phyloP scores from a whole-genome alignment of 2,888 invertebrate species.

The Eristalis pertinax region DNA sequence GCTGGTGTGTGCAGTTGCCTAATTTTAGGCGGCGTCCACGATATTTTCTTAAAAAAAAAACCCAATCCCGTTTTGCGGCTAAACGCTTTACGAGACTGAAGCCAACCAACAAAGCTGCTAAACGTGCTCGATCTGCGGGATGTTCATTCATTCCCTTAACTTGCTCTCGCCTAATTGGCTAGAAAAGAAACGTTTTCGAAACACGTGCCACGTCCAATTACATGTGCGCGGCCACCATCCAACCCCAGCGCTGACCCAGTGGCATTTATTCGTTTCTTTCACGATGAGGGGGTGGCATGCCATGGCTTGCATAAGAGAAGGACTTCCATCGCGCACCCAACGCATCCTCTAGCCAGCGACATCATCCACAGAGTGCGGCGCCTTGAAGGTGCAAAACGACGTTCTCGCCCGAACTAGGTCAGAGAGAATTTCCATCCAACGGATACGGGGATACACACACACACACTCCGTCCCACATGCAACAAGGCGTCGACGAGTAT shows the following conservation, averaged over 20 bases:
- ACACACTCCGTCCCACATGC: background rate
- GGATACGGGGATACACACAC: background rate
- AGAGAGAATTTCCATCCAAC: background rate
- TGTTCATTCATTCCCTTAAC: background rate
- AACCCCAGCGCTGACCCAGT: slow-evolving; percentile 23
- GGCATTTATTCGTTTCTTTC: slow-evolving; percentile 24
- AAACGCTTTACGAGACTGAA: no score
- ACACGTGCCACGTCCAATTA: background rate
- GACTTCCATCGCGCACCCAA: background rate
- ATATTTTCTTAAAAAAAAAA: no score
- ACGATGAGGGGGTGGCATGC: background rate
- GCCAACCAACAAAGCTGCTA: no score
- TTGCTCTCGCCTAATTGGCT: background rate
- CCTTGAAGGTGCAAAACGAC: background rate
- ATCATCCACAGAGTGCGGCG: background rate
- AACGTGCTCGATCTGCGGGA: background rate
- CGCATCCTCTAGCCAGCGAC: background rate
- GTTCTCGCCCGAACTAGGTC: background rate
- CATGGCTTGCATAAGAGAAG: background rate
- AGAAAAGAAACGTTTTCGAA: background rate
- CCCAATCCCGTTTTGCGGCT: no score
- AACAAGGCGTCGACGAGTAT: background rate
- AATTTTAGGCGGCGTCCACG: no score
- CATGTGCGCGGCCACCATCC: background rate
- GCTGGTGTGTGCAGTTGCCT: background rate